Evolutionary conservation across 2,888 invertebrate species (phyloP), one percentile per base, ranked within the genome.

Genomic region (Tiliacea aurago): DNA sequence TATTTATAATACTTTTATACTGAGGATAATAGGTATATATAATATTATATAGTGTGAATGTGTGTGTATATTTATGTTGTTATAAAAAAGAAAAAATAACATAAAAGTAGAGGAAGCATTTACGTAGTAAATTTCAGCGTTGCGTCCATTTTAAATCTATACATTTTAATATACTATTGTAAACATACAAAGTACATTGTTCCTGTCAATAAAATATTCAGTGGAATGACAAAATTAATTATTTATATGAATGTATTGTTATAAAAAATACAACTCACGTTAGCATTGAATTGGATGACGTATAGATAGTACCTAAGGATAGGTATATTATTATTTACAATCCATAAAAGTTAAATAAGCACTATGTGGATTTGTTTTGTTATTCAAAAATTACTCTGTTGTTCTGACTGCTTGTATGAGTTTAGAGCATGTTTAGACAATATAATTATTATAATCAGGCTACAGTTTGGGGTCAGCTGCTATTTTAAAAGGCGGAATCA

Each of bases 131-230:
- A 41, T 56, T 58, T 47, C 20, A 63, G 3, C 37, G 10, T 33
- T 75, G 15, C 43, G 33, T 55, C n/a, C 11, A n/a, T 55, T 73
- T 45, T 13, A 33, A 65, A n/a, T n/a, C n/a, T n/a, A n/a, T n/a
- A n/a, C n/a, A n/a, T n/a, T n/a, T n/a, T n/a, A n/a, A n/a, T n/a
- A n/a, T n/a, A n/a, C n/a, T n/a, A n/a, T n/a, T 68, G 33, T 58
- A 15, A n/a, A 45, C 49, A 59, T 63, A 45, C 18, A 28, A 65
- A 61, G 61, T 61, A 23, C 18, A 66, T 51, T 72, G 64, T 65
- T 68, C 20, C 61, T 58, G 61, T 11, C 28, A 20, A 74, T 84
- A 0, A 66, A 84, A 66, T 73, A 80, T 73, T 84, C 58, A 80
- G 37, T 49, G n/a, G n/a, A 59, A 47, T 28, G 53, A 59, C 71